phyloP scores from a whole-genome alignment of 1,140 invertebrate genomes.

The Maniola jurtina region DNA sequence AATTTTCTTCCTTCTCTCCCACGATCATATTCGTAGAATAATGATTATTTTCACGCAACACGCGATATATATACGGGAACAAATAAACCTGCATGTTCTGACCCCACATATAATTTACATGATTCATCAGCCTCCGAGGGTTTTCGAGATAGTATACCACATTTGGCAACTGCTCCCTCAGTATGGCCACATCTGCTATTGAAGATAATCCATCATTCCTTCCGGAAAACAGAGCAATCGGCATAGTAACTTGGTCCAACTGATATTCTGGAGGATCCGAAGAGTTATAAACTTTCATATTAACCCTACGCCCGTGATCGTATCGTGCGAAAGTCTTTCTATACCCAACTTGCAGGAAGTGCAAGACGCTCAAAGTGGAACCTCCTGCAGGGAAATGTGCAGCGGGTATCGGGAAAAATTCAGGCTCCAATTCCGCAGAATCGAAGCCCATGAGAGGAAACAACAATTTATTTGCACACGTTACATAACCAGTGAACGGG shows the following conservation, averaged over 20 bases:
- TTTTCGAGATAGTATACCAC: conserved; percentile 36
- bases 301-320: conserved; percentile 75
- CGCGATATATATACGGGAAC: conserved; percentile 26
- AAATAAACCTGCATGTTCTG: conserved; percentile 28
- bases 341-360: conserved; percentile 78
- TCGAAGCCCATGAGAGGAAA: conserved; percentile 32
- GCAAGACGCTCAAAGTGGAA: conserved; percentile 83
- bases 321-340: conserved; percentile 60
- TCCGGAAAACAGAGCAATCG: conserved; percentile 79
- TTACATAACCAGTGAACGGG: conserved; percentile 13
- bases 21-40: not conserved
- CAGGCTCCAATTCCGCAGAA: conserved; percentile 26
- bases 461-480: conserved; percentile 15
- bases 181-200: conserved; percentile 75
- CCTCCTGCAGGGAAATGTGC: conserved; percentile 30
- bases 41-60: conserved; percentile 14
- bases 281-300: conserved; percentile 73
- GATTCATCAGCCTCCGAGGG: conserved; percentile 31
- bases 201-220: conserved; percentile 80
- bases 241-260: conserved; percentile 74
- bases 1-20: no score
- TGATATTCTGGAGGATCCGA: conserved; percentile 77
- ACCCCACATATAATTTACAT: conserved; percentile 38
- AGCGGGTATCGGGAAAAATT: conserved; percentile 10
- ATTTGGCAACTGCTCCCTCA: conserved; percentile 73